Conservation (phyloP, 1,140 invertebrate genomes). For the Heliothis virescens region DNA sequence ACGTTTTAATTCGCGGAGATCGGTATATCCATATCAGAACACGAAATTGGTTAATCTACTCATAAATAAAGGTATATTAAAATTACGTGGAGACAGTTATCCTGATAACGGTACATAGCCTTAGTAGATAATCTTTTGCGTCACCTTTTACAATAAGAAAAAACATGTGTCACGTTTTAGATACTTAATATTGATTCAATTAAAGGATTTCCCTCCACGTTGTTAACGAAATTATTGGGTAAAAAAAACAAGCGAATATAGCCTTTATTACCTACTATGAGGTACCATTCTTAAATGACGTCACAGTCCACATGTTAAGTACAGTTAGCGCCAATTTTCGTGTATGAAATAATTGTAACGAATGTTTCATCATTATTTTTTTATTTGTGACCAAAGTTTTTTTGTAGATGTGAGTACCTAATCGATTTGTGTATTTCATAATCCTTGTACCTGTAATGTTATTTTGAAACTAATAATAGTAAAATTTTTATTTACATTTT, state of each 20-base stretch:
- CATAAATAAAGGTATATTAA: not conserved
- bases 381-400: not conserved
- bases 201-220: too few relatives aligned
- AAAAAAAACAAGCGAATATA: not conserved
- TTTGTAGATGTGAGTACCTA: too few relatives aligned
- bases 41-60: not conserved
- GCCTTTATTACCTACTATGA: not conserved
- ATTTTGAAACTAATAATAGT: too few relatives aligned
- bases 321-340: constrained; percentile 18
- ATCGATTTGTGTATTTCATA: too few relatives aligned
- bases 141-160: not conserved
- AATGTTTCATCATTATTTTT: not conserved
- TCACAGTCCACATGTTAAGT: not conserved
- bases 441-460: too few relatives aligned
- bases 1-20: too few relatives aligned
- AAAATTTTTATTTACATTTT: not conserved
- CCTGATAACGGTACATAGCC: not conserved
- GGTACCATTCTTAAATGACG: not conserved
- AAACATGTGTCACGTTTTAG: too few relatives aligned
- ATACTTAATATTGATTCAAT: constrained; percentile 1
- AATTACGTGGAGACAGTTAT: not conserved
- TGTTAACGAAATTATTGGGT: too few relatives aligned
- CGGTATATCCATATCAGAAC: not conserved
- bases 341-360: not conserved
- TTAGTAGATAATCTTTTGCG: not conserved